phyloP scores from a whole-genome alignment of 2,888 invertebrate genomes.

The Drosophila birchii region DNA sequence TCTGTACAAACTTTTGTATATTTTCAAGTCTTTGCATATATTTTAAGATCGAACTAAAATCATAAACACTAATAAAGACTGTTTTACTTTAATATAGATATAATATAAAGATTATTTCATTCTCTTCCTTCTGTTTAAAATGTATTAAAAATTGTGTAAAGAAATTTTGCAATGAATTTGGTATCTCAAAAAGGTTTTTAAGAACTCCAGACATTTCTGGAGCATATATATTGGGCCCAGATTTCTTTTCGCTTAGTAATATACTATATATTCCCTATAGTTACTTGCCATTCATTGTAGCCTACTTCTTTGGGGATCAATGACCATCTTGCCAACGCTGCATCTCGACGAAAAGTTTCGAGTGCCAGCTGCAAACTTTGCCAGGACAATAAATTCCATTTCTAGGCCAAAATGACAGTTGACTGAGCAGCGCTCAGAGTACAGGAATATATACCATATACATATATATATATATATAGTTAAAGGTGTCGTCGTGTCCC shows the following conservation, averaged over 20 bases:
- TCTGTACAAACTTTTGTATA: not conserved
- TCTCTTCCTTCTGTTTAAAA: too few relatives aligned
- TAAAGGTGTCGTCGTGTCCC: not conserved
- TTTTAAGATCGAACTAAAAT: not conserved
- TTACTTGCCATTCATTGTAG: not conserved
- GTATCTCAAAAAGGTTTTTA: not conserved
- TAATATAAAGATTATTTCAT: too few relatives aligned
- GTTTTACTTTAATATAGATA: too few relatives aligned
- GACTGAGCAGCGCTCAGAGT: slow-evolving; percentile 10
- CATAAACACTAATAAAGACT: not conserved
- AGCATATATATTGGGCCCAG: not conserved
- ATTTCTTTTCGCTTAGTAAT: not conserved
- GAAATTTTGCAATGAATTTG: not conserved
- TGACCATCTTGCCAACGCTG: slow-evolving; percentile 14
- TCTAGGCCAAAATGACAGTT: slow-evolving; percentile 38
- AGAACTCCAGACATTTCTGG: not conserved
- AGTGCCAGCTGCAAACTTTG: slow-evolving; percentile 18
- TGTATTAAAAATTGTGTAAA: too few relatives aligned
- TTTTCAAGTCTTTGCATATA: too few relatives aligned
- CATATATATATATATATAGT: not conserved
- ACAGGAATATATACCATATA: slow-evolving; percentile 5
- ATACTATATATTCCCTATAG: not conserved
- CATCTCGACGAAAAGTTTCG: slow-evolving; percentile 17
- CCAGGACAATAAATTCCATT: slow-evolving; percentile 17
- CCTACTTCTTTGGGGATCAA: slow-evolving; percentile 26